phyloP scores from a whole-genome alignment of 37 sponge, comb jelly and placozoan genomes.

The Tethya wilhelma region DNA sequence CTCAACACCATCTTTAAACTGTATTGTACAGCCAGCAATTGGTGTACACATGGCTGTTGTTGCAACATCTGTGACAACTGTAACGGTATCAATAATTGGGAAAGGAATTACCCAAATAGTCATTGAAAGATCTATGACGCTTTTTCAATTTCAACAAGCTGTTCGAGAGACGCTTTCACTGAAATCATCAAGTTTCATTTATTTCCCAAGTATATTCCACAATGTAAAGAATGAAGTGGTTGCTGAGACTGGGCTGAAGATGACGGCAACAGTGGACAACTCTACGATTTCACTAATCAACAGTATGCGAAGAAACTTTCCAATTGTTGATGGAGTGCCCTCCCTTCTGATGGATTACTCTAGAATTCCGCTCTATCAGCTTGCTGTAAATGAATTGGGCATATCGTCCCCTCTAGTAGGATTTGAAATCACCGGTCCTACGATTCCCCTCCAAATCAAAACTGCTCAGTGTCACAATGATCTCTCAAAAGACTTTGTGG shows the following conservation, averaged over 20 bases:
- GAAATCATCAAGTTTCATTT: slow-evolving; percentile 43
- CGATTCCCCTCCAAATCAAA: slow-evolving; percentile 54
- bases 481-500: slow-evolving; percentile 14
- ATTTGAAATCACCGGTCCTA: slow-evolving; percentile 71
- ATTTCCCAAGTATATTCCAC: slow-evolving; percentile 56
- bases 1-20: neutral
- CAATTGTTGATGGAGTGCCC: slow-evolving; percentile 42
- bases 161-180: slow-evolving; percentile 32
- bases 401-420: slow-evolving; percentile 17
- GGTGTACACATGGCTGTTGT: neutral
- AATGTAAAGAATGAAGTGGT: neutral
- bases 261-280: slow-evolving; percentile 11
- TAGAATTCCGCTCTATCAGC: slow-evolving; percentile 26
- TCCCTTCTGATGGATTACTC: neutral
- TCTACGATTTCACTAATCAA: slow-evolving; percentile 25
- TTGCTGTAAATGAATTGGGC: slow-evolving; percentile 37
- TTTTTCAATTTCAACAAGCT: slow-evolving; percentile 32
- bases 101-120: slow-evolving; percentile 38
- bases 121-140: slow-evolving; percentile 24
- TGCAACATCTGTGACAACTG: neutral
- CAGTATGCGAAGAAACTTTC: slow-evolving; percentile 28
- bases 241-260: neutral
- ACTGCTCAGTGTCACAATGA: neutral
- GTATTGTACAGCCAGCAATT: neutral
- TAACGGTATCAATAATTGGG: slow-evolving; percentile 50